A percentile compares a stretch with the other conserved stretches of the same genome.
These are phyloP conservation scores for Apus apus DNA, from an alignment of 2,113 vertebrate species.

Conservation along the genomic window DNA sequence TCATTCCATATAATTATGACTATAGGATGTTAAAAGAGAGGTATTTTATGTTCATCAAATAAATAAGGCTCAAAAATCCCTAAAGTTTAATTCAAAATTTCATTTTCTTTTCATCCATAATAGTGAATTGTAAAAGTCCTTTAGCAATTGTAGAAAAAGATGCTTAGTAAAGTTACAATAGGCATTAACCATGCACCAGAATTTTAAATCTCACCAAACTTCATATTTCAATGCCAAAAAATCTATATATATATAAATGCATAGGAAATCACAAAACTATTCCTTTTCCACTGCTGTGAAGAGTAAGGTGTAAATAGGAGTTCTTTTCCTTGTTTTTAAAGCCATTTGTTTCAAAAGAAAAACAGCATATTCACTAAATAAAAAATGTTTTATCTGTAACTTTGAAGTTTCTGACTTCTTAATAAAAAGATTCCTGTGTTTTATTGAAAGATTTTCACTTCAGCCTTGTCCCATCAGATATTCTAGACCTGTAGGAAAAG, in stretches of 20 bases:
- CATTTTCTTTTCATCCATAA: background rate
- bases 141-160: background rate
- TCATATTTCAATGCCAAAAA: background rate
- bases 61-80: background rate
- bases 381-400: background rate
- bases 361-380: background rate
- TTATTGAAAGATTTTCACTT: background rate
- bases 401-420: background rate
- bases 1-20: background rate
- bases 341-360: background rate
- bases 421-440: background rate
- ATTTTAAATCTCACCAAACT: background rate
- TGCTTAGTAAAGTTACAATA: background rate
- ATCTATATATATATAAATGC: background rate
- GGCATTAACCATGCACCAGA: background rate
- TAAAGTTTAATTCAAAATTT: background rate
- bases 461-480: constrained; percentile 32
- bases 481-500: constrained; percentile 7
- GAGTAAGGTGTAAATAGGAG: background rate
- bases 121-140: background rate
- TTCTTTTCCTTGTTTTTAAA: background rate
- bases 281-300: background rate
- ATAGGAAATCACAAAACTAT: background rate
- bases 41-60: background rate
- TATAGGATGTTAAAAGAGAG: background rate